Base-by-base conservation (phyloP, 2,888 invertebrate species). In the Pseudococcus jackbeardsleyi region DNA sequence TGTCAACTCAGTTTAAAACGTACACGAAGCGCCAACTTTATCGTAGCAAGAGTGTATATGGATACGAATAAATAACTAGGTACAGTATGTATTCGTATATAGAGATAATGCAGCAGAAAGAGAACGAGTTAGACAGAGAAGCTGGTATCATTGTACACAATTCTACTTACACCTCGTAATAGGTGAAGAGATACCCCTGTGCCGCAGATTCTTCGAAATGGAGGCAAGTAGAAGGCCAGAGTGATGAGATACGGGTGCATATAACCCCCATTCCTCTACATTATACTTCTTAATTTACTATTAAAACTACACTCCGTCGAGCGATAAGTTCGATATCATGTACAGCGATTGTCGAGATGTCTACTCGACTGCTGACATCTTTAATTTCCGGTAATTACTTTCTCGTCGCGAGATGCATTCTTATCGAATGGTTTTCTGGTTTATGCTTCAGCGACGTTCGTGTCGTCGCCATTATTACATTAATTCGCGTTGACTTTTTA, bases 321-420 rank as follows among this genome's bases (percentile, higher is more conserved):
- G 17, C 79, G 79, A 79, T 79, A 42, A 79, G 79, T 79, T 79
- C 79, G 19, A 79, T 79, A 79, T 39, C 79, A 17, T 79, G 79
- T 79, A 79, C n/a, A 11, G 12, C 42, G 79, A 42, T 42, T n/a
- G 79, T 46, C 79, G 79, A 79, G 79, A 42, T 79, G 79, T 79
- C 79, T 39, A 19, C 42, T 17, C 12, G 5, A 26, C 26, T 33
- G 26, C n/a, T 79, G 79, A 79, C 79, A 42, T 79, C n/a, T 79
- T 39, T 79, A 79, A 79, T 79, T 79, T 79, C 79, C 79, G 79
- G 79, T 79, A 79, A 79, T 72, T 72, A 72, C 68, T 72, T 72
- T 72, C 68, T 72, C 68, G 68, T 15, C 79, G 79, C 8, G 72
- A 33, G 15, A 26, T n/a, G 79, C 42, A 72, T 12, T 26, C 42